Conservation (phyloP, 2,797 vertebrate species). For the Premnoplex brunnescens region DNA sequence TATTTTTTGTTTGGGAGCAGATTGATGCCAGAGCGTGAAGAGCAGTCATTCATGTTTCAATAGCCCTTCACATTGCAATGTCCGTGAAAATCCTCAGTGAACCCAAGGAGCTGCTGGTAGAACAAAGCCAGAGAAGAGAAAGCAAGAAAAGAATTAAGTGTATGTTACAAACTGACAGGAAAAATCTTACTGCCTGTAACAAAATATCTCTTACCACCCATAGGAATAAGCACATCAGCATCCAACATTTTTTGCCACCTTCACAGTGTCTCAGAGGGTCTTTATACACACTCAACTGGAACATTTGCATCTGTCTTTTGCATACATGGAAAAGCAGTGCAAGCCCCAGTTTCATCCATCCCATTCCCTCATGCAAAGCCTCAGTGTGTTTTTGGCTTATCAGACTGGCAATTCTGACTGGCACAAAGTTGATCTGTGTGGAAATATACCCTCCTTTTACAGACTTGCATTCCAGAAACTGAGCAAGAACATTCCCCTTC, state of each 20-base stretch:
- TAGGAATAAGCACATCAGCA: background rate
- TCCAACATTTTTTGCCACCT: background rate
- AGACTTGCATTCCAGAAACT: background rate
- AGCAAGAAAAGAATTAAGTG: background rate
- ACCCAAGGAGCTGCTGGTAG: rapidly evolving
- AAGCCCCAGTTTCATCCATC: background rate
- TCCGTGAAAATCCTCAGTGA: background rate
- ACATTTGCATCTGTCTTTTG: background rate
- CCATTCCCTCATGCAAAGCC: background rate
- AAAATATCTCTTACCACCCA: background rate
- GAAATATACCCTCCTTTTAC: background rate
- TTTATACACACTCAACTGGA: background rate
- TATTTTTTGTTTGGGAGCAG: background rate
- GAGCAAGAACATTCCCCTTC: background rate
- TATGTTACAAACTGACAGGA: background rate
- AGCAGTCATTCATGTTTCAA: background rate
- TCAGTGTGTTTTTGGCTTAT: background rate
- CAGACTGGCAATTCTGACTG: background rate
- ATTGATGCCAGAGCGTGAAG: background rate
- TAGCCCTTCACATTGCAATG: background rate
- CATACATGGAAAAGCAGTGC: background rate
- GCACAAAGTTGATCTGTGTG: background rate
- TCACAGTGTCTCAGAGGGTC: background rate
- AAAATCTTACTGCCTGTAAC: background rate
- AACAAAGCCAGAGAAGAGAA: background rate